Evolutionary conservation across 2,113 vertebrate genomes (phyloP), one percentile per base, ranked within the genome.

Genomic region (Pelmatolapia mariae): DNA sequence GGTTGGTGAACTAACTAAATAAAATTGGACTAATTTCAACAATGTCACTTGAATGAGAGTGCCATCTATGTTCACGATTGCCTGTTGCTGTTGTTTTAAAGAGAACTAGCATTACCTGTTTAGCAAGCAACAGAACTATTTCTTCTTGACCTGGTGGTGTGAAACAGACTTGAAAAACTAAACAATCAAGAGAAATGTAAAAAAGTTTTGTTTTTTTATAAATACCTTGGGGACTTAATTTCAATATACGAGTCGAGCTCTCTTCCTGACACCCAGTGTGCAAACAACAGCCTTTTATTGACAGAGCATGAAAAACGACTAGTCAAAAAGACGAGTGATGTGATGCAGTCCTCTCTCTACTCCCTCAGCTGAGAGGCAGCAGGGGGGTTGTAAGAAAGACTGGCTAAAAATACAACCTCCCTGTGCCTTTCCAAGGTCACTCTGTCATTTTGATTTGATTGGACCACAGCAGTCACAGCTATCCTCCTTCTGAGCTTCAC

Each of bases 391-490:
- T 52, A 89, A 94, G 88, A 91, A 87, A 33, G 38, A 56, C 84
- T 52, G 90, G 79, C 94, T 94, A 95, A 95, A 95, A 95, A 95
- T 93, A 95, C 84, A 92, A 82, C 83, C 84, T 93, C 84, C 81
- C 80, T 86, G 81, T 76, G 85, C 83, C 88, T 94, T 86, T 80
- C 59, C 93, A 94, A 95, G 94, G 94, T 94, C 94, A 94, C 80
- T 84, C 90, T 93, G 94, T 94, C 92, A 93, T 94, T 94, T 90
- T 92, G 91, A 94, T 94, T 93, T 94, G 94, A 95, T 95, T 94
- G 93, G 92, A 94, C 80, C 91, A 73, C 93, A 92, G 94, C 92
- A 91, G 93, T 91, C 91, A 91, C 73, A 80, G 83, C 85, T 89
- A 57, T 92, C 87, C 82, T 89, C 88, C 91, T 91, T 89, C 88